Percentiles rank a stretch among this genome's conserved stretches.
Evolutionary conservation across 2,113 vertebrate species (phyloP).

Genomic region (Poeciliopsis prolifica): DNA sequence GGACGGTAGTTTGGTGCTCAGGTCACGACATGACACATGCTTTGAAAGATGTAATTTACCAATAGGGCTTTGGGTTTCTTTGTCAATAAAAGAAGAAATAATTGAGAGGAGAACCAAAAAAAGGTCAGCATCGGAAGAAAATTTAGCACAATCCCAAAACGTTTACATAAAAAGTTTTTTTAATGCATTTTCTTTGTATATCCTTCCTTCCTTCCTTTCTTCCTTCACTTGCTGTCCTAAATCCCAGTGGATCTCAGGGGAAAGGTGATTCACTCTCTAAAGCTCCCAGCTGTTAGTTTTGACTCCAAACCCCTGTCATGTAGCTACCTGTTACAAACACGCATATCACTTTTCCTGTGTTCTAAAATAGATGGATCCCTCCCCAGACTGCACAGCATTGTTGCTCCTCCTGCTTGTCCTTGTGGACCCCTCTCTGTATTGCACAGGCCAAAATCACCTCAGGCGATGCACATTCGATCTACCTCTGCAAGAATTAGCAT

Average conservation of each 20-base stretch:
- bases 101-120: slow-evolving; percentile 9
- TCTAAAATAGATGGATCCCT: not conserved
- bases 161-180: not conserved
- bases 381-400: not conserved
- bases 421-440: slow-evolving; percentile 32
- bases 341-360: not conserved
- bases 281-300: slow-evolving; percentile 20
- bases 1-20: slow-evolving; percentile 18
- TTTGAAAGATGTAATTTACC: slow-evolving; percentile 25
- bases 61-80: slow-evolving; percentile 38
- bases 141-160: not conserved
- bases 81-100: slow-evolving; percentile 15
- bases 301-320: slow-evolving; percentile 1
- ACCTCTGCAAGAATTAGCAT: slow-evolving; percentile 30
- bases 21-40: slow-evolving; percentile 1
- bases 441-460: slow-evolving; percentile 25
- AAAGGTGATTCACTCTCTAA: slow-evolving; percentile 45
- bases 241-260: slow-evolving; percentile 8
- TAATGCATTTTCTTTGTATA: not conserved
- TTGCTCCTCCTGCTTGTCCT: slow-evolving; percentile 5
- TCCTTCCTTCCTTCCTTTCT: slow-evolving; percentile 12
- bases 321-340: not conserved
- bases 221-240: slow-evolving; percentile 37
- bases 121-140: slow-evolving; percentile 16
- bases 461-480: slow-evolving; percentile 45